Evolutionary conservation across 2,888 invertebrate genomes (phyloP), one percentile per base, ranked within the genome.

Genomic region (Lottia gigantea): DNA sequence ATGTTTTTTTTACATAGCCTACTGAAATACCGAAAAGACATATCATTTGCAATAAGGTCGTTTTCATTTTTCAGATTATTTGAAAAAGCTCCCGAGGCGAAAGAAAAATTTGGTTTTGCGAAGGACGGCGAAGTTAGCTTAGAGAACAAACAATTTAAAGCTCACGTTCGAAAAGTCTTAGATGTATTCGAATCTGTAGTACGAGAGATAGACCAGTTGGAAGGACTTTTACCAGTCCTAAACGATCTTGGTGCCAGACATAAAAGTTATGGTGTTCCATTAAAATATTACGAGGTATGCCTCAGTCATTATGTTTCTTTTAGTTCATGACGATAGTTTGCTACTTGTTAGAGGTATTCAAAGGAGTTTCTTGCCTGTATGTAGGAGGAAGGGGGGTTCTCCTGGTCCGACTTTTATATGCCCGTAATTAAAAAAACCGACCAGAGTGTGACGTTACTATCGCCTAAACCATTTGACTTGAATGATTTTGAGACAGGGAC

Each of bases 21-120:
- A n/a, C n/a, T n/a, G n/a, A n/a, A n/a, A n/a, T n/a, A n/a, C n/a
- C n/a, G n/a, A n/a, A n/a, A n/a, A n/a, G n/a, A n/a, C 49, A 3
- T 49, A 8, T 14, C 19, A 49, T 49, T 19, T 19, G n/a, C 49
- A 16, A 11, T 19, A 16, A 8, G 0, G 16, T 16, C 19, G 4
- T 49, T 19, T 23, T 14, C 0, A 19, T 23, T 55, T 55, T 55
- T 23, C 19, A 55, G 55, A 55, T 55, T 55, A 19, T 55, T 55
- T 23, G 55, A 55, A 55, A 55, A 19, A 55, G 23, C 19, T 55
- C 55, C 55, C 2, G 55, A 55, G 3, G 55, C 55, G 11, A 55
- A 55, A 55, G 55, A 55, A 23, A 23, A 23, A 23, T 55, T 55
- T 55, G 55, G 55, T 23, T 55, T 55, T 55, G 55, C 55, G 11